Conservation (phyloP, 1,140 invertebrate genomes). For the Chironomus tepperi region DNA sequence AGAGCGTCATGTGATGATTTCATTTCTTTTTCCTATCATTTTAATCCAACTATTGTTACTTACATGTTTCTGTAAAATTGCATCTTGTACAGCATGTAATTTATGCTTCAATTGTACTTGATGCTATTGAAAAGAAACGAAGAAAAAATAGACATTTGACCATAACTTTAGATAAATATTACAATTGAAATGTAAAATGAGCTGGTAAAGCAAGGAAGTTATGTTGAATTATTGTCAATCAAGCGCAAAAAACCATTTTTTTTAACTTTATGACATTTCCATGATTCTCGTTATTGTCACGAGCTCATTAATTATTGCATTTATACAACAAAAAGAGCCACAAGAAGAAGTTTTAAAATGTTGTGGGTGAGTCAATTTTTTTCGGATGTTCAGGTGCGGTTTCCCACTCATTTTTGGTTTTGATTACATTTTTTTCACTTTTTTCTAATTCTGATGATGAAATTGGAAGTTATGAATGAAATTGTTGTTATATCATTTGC, state of each 20-base stretch:
- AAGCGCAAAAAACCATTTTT: no score
- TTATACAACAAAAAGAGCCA: background rate
- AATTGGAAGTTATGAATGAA: no score
- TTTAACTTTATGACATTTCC: no score
- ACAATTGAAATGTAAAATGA: constrained; percentile 1
- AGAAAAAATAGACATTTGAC: background rate
- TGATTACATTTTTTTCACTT: background rate
- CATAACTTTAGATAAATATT: background rate
- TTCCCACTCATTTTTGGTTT: background rate
- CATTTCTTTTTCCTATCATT: background rate
- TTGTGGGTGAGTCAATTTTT: background rate
- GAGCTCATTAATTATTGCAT: no score
- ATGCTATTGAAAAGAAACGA: background rate
- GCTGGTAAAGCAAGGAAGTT: background rate
- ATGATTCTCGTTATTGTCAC: no score
- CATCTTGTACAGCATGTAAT: background rate
- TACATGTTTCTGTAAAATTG: background rate
- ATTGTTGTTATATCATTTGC: no score
- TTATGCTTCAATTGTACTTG: constrained; percentile 17
- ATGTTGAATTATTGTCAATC: no score
- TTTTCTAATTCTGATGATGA: no score
- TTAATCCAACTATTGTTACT: background rate
- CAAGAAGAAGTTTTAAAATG: background rate
- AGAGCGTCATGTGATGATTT: background rate
- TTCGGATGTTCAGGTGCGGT: constrained; percentile 5